These are phyloP conservation scores for Crax fasciolata DNA, from an alignment of 2,797 vertebrate species.

Conservation along the genomic window DNA sequence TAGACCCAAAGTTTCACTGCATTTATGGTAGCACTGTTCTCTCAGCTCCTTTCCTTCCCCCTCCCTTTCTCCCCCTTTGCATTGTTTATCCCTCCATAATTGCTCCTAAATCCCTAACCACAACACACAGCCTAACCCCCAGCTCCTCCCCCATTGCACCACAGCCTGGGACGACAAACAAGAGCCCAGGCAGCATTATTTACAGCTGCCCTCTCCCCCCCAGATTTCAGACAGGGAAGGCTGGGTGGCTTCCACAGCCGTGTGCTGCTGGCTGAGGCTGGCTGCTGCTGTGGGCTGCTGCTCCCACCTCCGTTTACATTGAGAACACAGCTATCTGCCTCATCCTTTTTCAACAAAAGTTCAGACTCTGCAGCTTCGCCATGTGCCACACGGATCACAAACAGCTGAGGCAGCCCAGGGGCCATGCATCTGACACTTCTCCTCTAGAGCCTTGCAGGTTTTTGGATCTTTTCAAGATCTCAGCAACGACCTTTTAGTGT, in stretches of 20 bases:
- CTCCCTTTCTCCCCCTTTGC: neutral
- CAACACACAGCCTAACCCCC: neutral
- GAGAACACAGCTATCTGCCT: neutral
- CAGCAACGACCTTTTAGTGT: neutral
- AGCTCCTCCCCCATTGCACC: neutral
- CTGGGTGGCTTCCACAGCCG: neutral
- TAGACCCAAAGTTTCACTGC: neutral
- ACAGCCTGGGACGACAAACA: neutral
- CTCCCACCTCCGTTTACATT: neutral
- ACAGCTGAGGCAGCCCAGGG: neutral
- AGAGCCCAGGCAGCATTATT: neutral
- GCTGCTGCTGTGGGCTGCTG: neutral
- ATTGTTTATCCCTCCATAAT: neutral
- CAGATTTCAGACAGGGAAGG: neutral
- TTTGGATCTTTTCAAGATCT: neutral
- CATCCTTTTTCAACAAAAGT: neutral
- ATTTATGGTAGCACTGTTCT: accelerated
- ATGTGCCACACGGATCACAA: neutral
- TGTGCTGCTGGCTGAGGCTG: neutral
- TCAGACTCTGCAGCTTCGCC: neutral
- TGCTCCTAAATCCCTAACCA: neutral
- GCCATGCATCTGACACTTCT: neutral
- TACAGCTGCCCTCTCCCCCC: neutral
- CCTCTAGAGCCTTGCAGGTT: neutral
- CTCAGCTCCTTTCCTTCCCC: neutral